Conservation (phyloP, 1,140 invertebrate genomes). For the Muscidifurax raptorellus region DNA sequence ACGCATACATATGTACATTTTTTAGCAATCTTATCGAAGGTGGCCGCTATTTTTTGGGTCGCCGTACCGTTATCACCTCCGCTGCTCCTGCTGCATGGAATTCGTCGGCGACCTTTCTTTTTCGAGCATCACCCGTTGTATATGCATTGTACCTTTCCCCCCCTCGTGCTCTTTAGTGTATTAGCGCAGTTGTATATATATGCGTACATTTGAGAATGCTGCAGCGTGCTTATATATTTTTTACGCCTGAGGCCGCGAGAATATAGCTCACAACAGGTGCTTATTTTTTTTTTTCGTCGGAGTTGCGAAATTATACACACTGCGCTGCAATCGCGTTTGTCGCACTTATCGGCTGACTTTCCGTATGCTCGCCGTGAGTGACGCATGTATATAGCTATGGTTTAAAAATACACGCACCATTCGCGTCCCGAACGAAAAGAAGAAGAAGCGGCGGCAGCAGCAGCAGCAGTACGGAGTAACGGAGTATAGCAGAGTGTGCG, state of each 20-base stretch:
- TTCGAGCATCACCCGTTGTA: neutral
- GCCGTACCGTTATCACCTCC: constrained; percentile 50
- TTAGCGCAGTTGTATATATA: neutral
- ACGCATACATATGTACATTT: neutral
- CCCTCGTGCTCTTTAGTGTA: neutral
- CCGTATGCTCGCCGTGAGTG: neutral
- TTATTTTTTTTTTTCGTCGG: neutral
- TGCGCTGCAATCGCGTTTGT: neutral
- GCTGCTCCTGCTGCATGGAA: neutral
- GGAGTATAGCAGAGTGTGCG: neutral
- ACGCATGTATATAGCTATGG: neutral
- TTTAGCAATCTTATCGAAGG: constrained; percentile 21
- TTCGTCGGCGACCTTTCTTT: constrained; percentile 7
- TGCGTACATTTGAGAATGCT: too few relatives aligned
- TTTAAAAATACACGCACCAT: neutral
- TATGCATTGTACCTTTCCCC: neutral
- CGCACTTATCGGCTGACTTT: neutral
- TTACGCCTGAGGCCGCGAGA: neutral
- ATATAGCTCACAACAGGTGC: neutral
- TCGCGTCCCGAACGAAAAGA: neutral
- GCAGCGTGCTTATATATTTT: too few relatives aligned
- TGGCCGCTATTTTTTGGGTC: constrained; percentile 38
- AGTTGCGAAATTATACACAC: neutral
- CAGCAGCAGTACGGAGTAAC: neutral
- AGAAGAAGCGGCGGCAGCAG: neutral